Evolutionary conservation across 2,797 vertebrate genomes (phyloP).

Genomic region (Lindbergichthys nudifrons): DNA sequence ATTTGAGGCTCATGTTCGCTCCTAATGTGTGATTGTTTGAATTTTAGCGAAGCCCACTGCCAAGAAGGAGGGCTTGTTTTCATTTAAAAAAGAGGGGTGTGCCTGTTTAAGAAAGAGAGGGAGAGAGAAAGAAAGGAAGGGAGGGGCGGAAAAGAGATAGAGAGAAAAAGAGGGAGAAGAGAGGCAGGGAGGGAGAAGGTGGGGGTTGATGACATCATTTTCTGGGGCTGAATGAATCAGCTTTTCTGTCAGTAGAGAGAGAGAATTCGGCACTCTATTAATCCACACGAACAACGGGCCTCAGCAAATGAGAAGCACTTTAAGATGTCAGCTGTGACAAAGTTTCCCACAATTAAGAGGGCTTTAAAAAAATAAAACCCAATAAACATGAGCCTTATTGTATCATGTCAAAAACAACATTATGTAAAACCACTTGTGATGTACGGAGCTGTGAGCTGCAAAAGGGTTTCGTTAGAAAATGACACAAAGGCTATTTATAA

Average conservation of each 20-base stretch:
- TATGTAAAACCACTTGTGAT: background rate
- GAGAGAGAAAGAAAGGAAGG: conserved; percentile 31
- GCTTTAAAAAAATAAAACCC: accelerated
- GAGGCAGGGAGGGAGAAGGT: conserved; percentile 36
- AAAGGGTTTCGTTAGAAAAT: background rate
- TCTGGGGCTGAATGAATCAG: conserved; percentile 83
- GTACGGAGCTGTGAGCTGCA: background rate
- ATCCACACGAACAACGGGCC: conserved; percentile 48
- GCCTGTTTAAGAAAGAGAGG: conserved; percentile 70
- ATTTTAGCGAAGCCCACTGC: conserved; percentile 51
- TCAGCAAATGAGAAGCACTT: conserved; percentile 36
- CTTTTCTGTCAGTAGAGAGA: conserved; percentile 71
- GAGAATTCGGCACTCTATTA: conserved; percentile 36
- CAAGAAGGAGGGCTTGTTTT: conserved; percentile 80
- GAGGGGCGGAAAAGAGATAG: conserved; percentile 35
- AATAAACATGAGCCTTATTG: background rate
- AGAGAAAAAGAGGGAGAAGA: conserved; percentile 36
- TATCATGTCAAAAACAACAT: background rate
- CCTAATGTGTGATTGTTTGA: conserved; percentile 57
- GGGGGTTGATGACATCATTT: conserved; percentile 82
- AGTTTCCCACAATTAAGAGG: background rate
- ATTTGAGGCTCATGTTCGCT: conserved; percentile 12
- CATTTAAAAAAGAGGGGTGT: conserved; percentile 80
- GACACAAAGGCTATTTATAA: background rate
- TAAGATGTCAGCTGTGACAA: conserved; percentile 34